Evolutionary conservation across 2,888 invertebrate species (phyloP).

Genomic region (Andrena minutula): DNA sequence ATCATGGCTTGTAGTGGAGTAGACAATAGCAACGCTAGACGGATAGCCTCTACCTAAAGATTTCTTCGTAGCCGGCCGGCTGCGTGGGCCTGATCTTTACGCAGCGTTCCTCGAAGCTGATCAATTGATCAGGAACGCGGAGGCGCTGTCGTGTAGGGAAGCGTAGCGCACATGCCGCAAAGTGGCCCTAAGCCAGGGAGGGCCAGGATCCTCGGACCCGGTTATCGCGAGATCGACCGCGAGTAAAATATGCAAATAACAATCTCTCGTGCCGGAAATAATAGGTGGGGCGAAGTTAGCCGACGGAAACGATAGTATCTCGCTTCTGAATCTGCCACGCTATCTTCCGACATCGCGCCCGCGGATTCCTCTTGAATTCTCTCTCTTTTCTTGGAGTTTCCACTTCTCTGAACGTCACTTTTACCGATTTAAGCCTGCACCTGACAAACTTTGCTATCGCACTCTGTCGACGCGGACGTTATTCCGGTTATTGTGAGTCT

Average conservation of each 20-base stretch:
- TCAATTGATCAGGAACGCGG: conserved; percentile 48
- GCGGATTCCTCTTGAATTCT: not conserved
- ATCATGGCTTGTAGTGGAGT: too few relatives aligned
- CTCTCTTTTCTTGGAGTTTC: not conserved
- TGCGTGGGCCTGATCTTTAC: conserved; percentile 45
- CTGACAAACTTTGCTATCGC: not conserved
- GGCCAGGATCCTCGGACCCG: conserved; percentile 1
- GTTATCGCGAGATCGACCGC: conserved; percentile 49
- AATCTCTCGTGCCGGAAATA: conserved; percentile 32
- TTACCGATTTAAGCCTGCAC: not conserved
- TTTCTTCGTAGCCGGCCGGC: conserved; percentile 1
- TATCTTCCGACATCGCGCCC: not conserved
- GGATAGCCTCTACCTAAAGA: not conserved
- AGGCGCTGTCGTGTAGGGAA: conserved; percentile 44
- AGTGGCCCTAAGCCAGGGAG: conserved; percentile 34
- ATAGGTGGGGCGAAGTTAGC: conserved; percentile 30
- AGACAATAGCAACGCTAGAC: too few relatives aligned
- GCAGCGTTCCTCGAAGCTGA: conserved; percentile 36
- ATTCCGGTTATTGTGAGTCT: not conserved
- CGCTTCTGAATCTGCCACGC: conserved; percentile 20
- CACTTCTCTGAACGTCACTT: not conserved
- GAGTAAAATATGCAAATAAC: conserved; percentile 52
- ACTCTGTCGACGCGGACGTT: not conserved
- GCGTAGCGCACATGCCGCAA: conserved; percentile 18
- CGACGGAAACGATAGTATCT: conserved; percentile 41